These are phyloP conservation scores for Hydra vulgaris DNA, from an alignment of 30 jellyfish, hydroid and myxozoan genomes.

Conservation along the genomic window DNA sequence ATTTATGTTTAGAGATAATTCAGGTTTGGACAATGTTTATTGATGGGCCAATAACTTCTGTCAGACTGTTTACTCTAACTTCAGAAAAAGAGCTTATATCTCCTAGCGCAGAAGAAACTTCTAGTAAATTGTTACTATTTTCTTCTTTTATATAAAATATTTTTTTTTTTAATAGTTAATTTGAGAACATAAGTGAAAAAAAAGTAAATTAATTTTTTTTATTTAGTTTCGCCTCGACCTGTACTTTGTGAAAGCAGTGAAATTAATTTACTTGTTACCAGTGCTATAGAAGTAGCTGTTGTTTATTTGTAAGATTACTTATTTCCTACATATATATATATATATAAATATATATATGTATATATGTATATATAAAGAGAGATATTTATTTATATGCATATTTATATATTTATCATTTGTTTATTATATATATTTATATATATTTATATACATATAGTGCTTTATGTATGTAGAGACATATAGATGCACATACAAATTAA, in stretches of 20 bases:
- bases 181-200: no score
- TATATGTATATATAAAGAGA: no score
- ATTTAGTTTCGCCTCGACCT: slow-evolving; percentile 6
- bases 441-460: no score
- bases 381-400: not conserved
- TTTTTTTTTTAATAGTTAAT: not conserved
- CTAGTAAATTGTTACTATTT: not conserved
- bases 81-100: slow-evolving; percentile 12
- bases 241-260: slow-evolving; percentile 25
- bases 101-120: slow-evolving; percentile 4
- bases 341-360: not conserved
- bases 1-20: slow-evolving; percentile 27
- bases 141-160: not conserved
- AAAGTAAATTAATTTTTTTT: not conserved
- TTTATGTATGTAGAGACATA: no score
- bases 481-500: no score
- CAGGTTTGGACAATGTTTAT: slow-evolving; percentile 14
- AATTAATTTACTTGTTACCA: slow-evolving; percentile 50
- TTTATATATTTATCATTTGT: not conserved
- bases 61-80: slow-evolving; percentile 29
- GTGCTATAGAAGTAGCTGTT: slow-evolving; percentile 70
- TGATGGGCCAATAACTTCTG: slow-evolving; percentile 57
- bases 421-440: no score
- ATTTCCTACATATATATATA: no score
- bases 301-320: slow-evolving; percentile 53